A percentile compares a stretch with the other conserved stretches of the same genome.
These are phyloP conservation scores for Cyclina sinensis DNA, from an alignment of 1,140 invertebrate species.

Conservation along the genomic window DNA sequence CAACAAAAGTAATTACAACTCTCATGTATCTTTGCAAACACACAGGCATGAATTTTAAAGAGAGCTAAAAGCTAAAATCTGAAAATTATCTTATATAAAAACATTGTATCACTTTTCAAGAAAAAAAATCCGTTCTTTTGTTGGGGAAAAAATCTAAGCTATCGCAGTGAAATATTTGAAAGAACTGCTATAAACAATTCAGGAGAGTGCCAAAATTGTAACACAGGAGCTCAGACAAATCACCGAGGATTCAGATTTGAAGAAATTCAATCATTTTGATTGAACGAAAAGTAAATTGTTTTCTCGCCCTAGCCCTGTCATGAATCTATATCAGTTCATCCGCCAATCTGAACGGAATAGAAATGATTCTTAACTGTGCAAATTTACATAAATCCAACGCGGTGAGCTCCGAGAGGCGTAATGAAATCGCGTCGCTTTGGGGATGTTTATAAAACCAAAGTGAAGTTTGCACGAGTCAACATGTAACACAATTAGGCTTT, in stretches of 20 bases:
- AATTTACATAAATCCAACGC: constrained; percentile 67
- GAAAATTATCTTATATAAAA: no score
- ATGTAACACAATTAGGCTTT: constrained; percentile 63
- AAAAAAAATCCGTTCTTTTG: no score
- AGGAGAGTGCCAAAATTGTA: constrained; percentile 23
- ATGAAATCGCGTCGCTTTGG: constrained; percentile 56
- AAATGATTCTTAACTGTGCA: constrained; percentile 47
- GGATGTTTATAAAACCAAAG: constrained; percentile 57
- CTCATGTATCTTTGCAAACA: no score
- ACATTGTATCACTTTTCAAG: no score
- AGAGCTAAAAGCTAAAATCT: no score
- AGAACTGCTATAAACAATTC: constrained; percentile 45
- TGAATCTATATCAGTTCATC: constrained; percentile 56
- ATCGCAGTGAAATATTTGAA: background rate
- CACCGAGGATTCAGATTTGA: constrained; percentile 57
- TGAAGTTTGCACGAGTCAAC: constrained; percentile 58
- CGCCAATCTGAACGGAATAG: constrained; percentile 65
- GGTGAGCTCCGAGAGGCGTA: constrained; percentile 48
- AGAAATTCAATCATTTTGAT: constrained; percentile 66
- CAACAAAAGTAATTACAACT: no score
- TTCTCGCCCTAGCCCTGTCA: constrained; percentile 33
- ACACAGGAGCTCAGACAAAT: constrained; percentile 9
- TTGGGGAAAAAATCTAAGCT: background rate
- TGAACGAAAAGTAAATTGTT: constrained; percentile 68
- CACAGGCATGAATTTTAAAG: no score